Evolutionary conservation across 1,140 invertebrate genomes (phyloP).

Genomic region (Hesperophylax magnus): DNA sequence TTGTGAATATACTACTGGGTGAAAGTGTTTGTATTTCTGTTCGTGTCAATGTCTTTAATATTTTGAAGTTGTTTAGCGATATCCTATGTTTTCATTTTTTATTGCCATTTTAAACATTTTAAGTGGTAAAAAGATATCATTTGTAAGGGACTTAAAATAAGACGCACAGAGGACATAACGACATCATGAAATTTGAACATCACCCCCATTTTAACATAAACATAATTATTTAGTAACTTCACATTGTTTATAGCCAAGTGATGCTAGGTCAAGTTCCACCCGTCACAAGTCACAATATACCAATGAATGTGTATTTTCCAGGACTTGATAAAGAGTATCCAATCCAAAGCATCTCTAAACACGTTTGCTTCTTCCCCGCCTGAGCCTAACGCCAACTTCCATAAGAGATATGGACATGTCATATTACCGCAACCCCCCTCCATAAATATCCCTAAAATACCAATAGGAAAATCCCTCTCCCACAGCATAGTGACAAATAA

Average conservation of each 20-base stretch:
- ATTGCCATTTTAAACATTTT: too few species aligned
- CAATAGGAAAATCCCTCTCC: constrained; percentile 62
- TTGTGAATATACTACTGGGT: too few species aligned
- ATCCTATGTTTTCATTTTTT: too few species aligned
- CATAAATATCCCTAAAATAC: constrained; percentile 69
- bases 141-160: too few species aligned
- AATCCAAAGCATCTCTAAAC: constrained; percentile 62
- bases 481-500: constrained; percentile 55
- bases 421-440: constrained; percentile 68
- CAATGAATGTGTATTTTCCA: constrained; percentile 46
- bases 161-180: too few species aligned
- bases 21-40: too few species aligned
- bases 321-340: constrained; percentile 34
- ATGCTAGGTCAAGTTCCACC: background rate
- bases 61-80: too few species aligned
- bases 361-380: constrained; percentile 57
- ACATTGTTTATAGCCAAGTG: background rate
- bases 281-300: background rate
- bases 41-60: too few species aligned
- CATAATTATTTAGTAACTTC: too few species aligned
- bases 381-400: constrained; percentile 66
- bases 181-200: too few species aligned
- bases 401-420: constrained; percentile 71
- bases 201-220: too few species aligned
- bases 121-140: too few species aligned